Base-by-base conservation (phyloP, 1,140 invertebrate genomes). In the Calycopis cecrops region DNA sequence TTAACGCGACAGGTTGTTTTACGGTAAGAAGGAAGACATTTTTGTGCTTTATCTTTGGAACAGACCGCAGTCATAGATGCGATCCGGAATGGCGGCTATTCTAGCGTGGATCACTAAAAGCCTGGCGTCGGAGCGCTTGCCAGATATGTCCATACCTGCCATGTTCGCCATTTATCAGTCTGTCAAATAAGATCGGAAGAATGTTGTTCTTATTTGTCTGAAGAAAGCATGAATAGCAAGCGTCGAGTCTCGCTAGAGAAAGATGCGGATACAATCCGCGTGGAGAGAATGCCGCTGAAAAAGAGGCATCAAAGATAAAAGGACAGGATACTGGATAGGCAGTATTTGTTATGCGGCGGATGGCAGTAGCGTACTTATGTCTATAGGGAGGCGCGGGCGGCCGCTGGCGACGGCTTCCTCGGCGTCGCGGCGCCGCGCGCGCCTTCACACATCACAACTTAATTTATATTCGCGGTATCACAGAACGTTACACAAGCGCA, bases 401-500 rank as follows among this genome's bases (percentile, higher is more conserved):
- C 78, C 57, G 69, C 69, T 75, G 76, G 73, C 76, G 73, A 73
- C 81, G 77, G 78, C 80, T 84, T 56, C 77, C 16, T 47, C 71
- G 72, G 62, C 77, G 79, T 73, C 76, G 79, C 80, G 63, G 76
- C 77, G 68, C 58, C 77, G 72, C 70, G 69, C 76, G 69, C 69
- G 69, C 79, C 77, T 53, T 85, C 79, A 83, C 85, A 86, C 81
- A 88, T 88, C 87, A 88, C 86, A 88, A 88, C 85, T 88, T 88
- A 88, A 88, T 83, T 85, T 85, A 78, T 88, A 88, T 85, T 87
- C 74, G 79, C 78, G 77, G 83, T 88, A 88, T 88, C 87, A 88
- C 87, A 88, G 87, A 87, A 86, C 80, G 73, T 87, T 88, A 71
- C 79, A 73, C 71, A 78, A 73, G 76, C 80, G 83, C 67, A 84